Base-by-base conservation (phyloP, 1,140 invertebrate species). In the Thalassaphorura encarpata region DNA sequence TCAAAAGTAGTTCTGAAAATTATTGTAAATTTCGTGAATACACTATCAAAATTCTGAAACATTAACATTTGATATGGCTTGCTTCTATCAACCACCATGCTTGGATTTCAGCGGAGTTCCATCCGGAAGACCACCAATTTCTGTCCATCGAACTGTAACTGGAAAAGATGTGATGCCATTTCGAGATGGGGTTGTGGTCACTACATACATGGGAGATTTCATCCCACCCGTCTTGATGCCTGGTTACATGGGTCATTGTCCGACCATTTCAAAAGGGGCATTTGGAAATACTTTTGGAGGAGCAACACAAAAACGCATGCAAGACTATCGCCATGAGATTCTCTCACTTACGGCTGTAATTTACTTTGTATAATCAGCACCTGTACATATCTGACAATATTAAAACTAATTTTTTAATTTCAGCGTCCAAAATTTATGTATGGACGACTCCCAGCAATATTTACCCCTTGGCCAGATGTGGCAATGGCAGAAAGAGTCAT, bases 101-200 rank as follows among this genome's bases (percentile, higher is more conserved):
- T n/a, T 54, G 1, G 57, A 59, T 49, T 59, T 49, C 5, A 28
- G 27, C 28, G 51, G 51, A 4, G 26, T 40, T 11, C 26, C 56
- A 19, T 24, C 43, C 8, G 46, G 52, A 11, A 24, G 23, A 4
- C 39, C 46, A 43, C 43, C 41, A 8, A 59, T 50, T 19, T 49
- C 47, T 27, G 46, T 54, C 18, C 33, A 40, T 39, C n/a, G 57
- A 8, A n/a, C n/a, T n/a, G n/a, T n/a, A n/a, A 56, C 31, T 1
- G 57, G 54, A 24, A 63, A 57, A 47, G 56, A 63, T 53, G 57
- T 54, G 3, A 59, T 63, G 61, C 57, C 61, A 5, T 63, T 56
- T 36, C 57, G 61, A 1, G 18, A 52, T 13, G 61, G 58, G 1
- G 16, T 41, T 2, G 45, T 57, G 1, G 23, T 60, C 31, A 39